Evolutionary conservation across 2,888 invertebrate species (phyloP).

Genomic region (Heliconius cydno): DNA sequence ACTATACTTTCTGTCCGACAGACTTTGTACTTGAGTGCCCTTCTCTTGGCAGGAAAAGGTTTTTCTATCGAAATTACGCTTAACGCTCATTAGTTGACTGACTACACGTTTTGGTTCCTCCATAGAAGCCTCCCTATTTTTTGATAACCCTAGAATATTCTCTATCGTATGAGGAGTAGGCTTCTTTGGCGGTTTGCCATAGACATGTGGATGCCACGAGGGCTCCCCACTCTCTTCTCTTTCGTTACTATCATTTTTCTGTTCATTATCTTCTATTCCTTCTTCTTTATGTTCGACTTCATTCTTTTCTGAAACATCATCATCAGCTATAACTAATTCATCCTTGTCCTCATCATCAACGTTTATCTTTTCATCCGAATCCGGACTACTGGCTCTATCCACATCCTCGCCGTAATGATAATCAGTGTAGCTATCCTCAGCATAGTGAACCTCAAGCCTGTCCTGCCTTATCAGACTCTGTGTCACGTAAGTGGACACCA

Average conservation of each 20-base stretch:
- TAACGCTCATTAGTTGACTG: slow-evolving; percentile 70
- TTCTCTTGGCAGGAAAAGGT: slow-evolving; percentile 57
- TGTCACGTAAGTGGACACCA: slow-evolving; percentile 65
- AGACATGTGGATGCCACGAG: slow-evolving; percentile 95
- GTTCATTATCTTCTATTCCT: slow-evolving; percentile 45
- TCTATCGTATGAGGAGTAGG: slow-evolving; percentile 95
- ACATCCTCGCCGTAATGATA: slow-evolving; percentile 53
- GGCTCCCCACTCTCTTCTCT: slow-evolving; percentile 61
- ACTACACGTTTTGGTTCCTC: slow-evolving; percentile 55
- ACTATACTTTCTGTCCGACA: slow-evolving; percentile 59
- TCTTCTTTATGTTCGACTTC: slow-evolving; percentile 44
- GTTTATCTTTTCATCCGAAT: slow-evolving; percentile 64
- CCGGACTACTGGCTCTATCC: slow-evolving; percentile 60
- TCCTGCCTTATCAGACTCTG: slow-evolving; percentile 63
- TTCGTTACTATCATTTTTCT: slow-evolving; percentile 51
- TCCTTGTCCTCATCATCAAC: slow-evolving; percentile 66
- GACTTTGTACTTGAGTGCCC: slow-evolving; percentile 73
- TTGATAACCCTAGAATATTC: slow-evolving; percentile 89
- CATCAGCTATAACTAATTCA: slow-evolving; percentile 61
- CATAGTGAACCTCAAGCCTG: slow-evolving; percentile 55
- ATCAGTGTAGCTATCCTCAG: slow-evolving; percentile 51
- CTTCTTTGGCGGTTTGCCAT: slow-evolving; percentile 90
- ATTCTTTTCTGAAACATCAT: slow-evolving; percentile 50
- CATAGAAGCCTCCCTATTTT: slow-evolving; percentile 51
- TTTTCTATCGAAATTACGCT: slow-evolving; percentile 65